Evolutionary conservation across 2,113 vertebrate genomes (phyloP), one percentile per base, ranked within the genome.

Genomic region (Myrmecobius fasciatus): DNA sequence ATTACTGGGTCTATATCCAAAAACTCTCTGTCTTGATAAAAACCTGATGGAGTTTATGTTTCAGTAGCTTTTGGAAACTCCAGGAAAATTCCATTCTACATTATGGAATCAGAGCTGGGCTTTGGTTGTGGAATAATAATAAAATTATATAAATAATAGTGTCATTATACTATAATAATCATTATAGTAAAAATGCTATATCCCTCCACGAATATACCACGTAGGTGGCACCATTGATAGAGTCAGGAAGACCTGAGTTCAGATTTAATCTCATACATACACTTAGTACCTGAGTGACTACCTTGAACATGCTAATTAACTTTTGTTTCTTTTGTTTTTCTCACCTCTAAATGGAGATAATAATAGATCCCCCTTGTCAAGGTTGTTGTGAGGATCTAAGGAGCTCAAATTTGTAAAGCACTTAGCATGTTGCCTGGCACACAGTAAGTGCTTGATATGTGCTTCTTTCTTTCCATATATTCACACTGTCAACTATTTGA

Each of bases 341-440:
- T 83, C 7, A 31, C 43, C 25, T 20, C 3, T 46, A 90, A n/a
- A 91, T 60, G 47, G 1, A 91, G 3, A 93, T 89, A 54, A 93
- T 95, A 93, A 53, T 89, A 92, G 5, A 46, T 75, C 3, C 91
- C 96, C 67, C 48, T 92, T 92, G 91, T 46, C 14, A 22, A 88
- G 46, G 46, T 94, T 96, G 46, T 56, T 52, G 46, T 94, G 89
- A 91, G 43, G 94, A 90, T 90, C 94, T 89, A 91, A 92, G 56
- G 52, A 47, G 10, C 25, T 89, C 94, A 96, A 54, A 60, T 94
- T 48, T 88, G 48, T 92, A 91, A 96, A 93, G 25, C 91, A 83
- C 48, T 91, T 88, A 92, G 48, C 1, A 36, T 14, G 17, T 31
- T 67, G 31, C 60, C 60, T 17, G 12, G 60, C 31, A 36, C 12